Conservation (phyloP, 2,888 invertebrate species). For the Meghimatium bilineatum region DNA sequence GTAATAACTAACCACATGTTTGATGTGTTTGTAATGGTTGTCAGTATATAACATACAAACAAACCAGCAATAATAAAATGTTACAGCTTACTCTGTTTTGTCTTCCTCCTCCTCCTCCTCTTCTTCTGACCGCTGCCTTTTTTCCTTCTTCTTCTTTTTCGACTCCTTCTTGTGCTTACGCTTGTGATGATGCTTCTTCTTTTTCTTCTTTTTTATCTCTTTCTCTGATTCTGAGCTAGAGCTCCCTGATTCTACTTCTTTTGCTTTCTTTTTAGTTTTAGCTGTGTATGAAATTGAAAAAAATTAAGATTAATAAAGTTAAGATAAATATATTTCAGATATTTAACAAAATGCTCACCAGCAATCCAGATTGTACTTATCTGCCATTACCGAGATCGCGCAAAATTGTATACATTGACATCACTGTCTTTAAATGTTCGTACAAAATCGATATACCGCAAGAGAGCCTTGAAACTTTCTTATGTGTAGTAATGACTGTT, state of each 20-base stretch:
- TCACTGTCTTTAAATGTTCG: too few relatives aligned
- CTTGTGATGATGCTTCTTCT: constrained; percentile 66
- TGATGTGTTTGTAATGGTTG: too few relatives aligned
- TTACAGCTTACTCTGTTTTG: constrained; percentile 26
- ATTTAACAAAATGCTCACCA: too few relatives aligned
- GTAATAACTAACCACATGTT: too few relatives aligned
- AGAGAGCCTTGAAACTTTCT: too few relatives aligned
- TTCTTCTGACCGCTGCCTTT: constrained; percentile 30
- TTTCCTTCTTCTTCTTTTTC: constrained; percentile 63
- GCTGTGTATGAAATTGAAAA: not conserved
- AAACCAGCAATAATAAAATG: not conserved
- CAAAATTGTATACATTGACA: too few relatives aligned
- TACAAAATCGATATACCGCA: too few relatives aligned
- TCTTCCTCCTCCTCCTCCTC: constrained; percentile 46
- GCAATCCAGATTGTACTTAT: too few relatives aligned
- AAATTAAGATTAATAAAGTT: not conserved
- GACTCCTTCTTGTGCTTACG: constrained; percentile 69
- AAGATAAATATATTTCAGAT: too few relatives aligned
- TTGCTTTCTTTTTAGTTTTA: constrained; percentile 59
- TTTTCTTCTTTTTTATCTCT: constrained; percentile 69
- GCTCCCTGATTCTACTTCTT: constrained; percentile 58
- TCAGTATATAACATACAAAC: not conserved
- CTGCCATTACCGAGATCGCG: too few relatives aligned
- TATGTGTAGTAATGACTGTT: too few relatives aligned
- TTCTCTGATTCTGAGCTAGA: constrained; percentile 58